Base-by-base conservation (phyloP, 1,140 invertebrate species). In the Pogonus chalceus region DNA sequence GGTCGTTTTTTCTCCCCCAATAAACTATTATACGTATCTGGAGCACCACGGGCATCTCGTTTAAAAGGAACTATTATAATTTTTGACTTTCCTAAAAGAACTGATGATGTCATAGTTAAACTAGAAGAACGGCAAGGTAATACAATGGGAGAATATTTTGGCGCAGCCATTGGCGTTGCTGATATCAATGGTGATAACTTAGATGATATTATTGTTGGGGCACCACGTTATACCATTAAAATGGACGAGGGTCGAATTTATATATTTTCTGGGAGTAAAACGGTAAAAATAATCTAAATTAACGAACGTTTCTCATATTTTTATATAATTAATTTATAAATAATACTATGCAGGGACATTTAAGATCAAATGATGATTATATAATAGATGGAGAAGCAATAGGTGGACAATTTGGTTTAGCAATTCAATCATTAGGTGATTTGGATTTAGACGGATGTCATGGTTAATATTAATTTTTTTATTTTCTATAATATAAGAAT, bases 151-250 rank as follows among this genome's bases (percentile, higher is more conserved):
- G 78, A 82, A 61, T 82, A 82, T 64, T 87, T 85, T 67, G 85
- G 85, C 1, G 69, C 75, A 1, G 59, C 74, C 14, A 53, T 87
- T 16, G 64, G 74, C 23, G 73, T 77, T 1, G 74, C 76, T 20
- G 82, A 87, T 65, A 51, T 86, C 1, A 81, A 83, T 60, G 68
- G 66, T 9, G 83, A 87, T 64, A 74, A 71, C 9, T 73, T 70
- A 24, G 78, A 80, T 66, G 79, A 88, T 62, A 61, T 87, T 26
- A 64, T 87, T 35, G 78, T 87, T 46, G 84, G 84, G 23, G 80
- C 84, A 10, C 85, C 85, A 4, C 72, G 76, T 39, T 77, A 79
- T 49, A 55, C 48, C 65, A 62, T 56, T 2, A 54, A 64, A 24
- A 69, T 68, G 20, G 79, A 85, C 49, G 73, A 81, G 61, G 84